Evolutionary conservation across 2,113 vertebrate species (phyloP).

Genomic region (Gorilla gorilla): DNA sequence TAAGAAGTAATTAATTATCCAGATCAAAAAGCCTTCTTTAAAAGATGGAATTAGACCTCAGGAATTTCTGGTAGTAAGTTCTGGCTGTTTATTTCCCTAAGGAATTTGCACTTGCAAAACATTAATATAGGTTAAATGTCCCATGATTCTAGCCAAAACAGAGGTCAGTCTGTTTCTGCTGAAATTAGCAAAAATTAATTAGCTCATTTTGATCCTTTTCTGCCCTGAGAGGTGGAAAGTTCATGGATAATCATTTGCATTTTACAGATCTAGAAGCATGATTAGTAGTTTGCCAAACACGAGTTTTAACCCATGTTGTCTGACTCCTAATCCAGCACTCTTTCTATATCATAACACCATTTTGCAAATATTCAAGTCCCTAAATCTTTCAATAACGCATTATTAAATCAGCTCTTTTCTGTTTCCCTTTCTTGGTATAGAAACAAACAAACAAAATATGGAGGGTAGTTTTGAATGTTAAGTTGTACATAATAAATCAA

Average conservation of each 20-base stretch:
- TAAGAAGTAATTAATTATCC: conserved; percentile 9
- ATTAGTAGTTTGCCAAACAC: conserved; percentile 9
- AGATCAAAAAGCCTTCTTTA: conserved; percentile 19
- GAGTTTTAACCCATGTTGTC: not conserved
- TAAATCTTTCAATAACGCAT: not conserved
- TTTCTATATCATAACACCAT: conserved; percentile 7
- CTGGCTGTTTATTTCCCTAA: conserved; percentile 36
- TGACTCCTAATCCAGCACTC: not conserved
- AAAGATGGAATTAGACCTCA: conserved; percentile 36
- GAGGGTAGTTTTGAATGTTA: not conserved
- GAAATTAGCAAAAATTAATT: conserved; percentile 4
- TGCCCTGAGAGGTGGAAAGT: not conserved
- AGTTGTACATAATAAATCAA: not conserved
- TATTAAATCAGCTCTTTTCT: conserved; percentile 13
- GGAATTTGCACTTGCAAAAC: conserved; percentile 25
- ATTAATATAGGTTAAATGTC: conserved; percentile 25
- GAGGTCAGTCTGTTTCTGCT: not conserved
- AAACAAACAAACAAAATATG: not conserved
- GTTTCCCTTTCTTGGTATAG: not conserved
- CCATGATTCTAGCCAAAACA: not conserved
- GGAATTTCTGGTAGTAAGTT: conserved; percentile 13
- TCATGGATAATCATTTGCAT: not conserved
- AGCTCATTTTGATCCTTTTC: conserved; percentile 8
- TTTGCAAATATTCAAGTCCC: conserved; percentile 11
- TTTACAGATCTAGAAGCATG: not conserved